Base-by-base conservation (phyloP, 2,797 vertebrate species). In the Orestias chungarensis region DNA sequence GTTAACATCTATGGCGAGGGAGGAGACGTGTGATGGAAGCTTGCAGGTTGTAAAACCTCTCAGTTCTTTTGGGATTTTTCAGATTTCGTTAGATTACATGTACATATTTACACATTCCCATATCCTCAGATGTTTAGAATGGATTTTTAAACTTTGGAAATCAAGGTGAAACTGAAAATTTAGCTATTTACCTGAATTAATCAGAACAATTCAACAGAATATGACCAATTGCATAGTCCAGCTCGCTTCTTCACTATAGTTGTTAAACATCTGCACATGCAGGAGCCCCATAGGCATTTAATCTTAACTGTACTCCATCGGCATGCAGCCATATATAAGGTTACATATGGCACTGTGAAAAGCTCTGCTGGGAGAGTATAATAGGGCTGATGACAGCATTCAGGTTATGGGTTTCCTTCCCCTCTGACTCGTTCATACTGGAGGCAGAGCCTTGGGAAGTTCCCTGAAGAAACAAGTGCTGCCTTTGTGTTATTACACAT, bases 401-500 rank as follows among this genome's bases (percentile, higher is more conserved):
- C 73, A 82, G 76, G 82, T 86, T 84, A 71, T 73, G 75, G 82
- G 81, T 89, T 83, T 81, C 64, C 75, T 71, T 88, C 80, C 64
- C 62, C 65, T 81, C 65, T 75, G 54, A 71, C 76, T 75, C 3
- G 10, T 57, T 78, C 64, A 38, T 75, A 59, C 71, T 74, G 74
- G 82, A 84, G 77, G 50, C 71, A 70, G 69, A 79, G 78, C 46
- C 64, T 42, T 27, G 66, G 74, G 78, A 87, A 82, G 71, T 82
- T 87, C 84, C 84, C 76, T n/a, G 12, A 80, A 81, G 85, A 85
- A 81, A 86, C 83, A 85, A 86, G 76, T 71, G 68, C 84, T 78
- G 68, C 70, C 86, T 88, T 91, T 88, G 86, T 88, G 25, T 89
- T 86, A 79, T 88, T 89, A 82, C 59, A 55, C 84, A 90, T 88